Conservation (phyloP, 2,113 vertebrate genomes). For the Cromileptes altivelis region DNA sequence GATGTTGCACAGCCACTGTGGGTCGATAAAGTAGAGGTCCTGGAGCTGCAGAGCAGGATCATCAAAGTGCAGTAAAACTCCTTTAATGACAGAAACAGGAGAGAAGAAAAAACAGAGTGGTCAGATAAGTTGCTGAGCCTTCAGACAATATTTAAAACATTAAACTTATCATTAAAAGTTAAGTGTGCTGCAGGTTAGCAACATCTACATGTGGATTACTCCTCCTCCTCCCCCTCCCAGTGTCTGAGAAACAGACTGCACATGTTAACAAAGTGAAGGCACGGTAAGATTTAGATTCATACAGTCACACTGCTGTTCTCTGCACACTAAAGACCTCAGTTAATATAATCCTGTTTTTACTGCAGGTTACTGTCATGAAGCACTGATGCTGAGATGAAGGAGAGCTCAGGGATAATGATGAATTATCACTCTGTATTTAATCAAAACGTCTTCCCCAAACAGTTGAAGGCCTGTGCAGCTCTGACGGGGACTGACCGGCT, state of each 20-base stretch:
- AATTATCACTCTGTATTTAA: too few relatives aligned
- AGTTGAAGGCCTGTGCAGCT: not conserved
- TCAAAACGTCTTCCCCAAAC: too few relatives aligned
- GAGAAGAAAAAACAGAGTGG: not conserved
- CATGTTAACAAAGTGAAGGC: not conserved
- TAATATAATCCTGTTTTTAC: not conserved
- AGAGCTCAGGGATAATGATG: not conserved
- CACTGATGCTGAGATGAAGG: not conserved
- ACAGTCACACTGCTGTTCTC: not conserved
- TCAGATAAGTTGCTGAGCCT: not conserved
- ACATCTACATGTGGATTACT: not conserved
- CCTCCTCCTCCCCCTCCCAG: too few relatives aligned
- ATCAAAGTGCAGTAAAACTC: constrained; percentile 95
- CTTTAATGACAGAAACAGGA: constrained; percentile 72
- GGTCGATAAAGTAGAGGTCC: constrained; percentile 95
- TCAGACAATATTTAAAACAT: not conserved
- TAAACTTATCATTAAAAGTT: not conserved
- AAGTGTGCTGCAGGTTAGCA: not conserved
- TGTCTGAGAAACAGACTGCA: not conserved
- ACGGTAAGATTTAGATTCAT: not conserved
- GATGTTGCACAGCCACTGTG: constrained; percentile 96
- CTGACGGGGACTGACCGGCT: constrained; percentile 87
- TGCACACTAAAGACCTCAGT: too few relatives aligned
- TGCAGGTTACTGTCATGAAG: not conserved
- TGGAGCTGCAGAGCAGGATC: constrained; percentile 94